phyloP scores from a whole-genome alignment of 92 coral and sea anemone genomes.

The Palythoa grandis region DNA sequence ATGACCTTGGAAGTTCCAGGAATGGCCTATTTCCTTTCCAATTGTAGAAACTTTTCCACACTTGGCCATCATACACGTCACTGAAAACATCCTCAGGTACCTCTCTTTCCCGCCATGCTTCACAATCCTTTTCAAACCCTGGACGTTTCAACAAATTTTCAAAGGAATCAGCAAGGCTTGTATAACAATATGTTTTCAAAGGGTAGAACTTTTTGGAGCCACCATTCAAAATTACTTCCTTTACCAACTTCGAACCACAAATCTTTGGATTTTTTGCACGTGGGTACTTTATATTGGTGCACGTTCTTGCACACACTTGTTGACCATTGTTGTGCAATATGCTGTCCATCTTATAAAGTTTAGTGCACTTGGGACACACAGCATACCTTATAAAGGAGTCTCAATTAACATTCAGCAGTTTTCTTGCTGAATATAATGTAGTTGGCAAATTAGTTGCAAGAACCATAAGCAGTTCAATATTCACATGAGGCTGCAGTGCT shows the following conservation, averaged over 20 bases:
- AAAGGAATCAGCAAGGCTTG: slow-evolving; percentile 31
- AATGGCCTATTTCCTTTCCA: slow-evolving; percentile 51
- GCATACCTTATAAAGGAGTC: slow-evolving; percentile 19
- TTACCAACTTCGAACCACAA: slow-evolving; percentile 53
- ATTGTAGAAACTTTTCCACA: slow-evolving; percentile 55
- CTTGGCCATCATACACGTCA: slow-evolving; percentile 57
- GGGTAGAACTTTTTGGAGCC: slow-evolving; percentile 47
- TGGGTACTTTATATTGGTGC: slow-evolving; percentile 48
- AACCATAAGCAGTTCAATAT: slow-evolving; percentile 24
- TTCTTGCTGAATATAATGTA: slow-evolving; percentile 54
- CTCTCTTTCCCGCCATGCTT: slow-evolving; percentile 44
- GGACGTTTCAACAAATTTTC: slow-evolving; percentile 47
- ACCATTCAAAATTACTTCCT: slow-evolving; percentile 45
- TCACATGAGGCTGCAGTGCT: background rate
- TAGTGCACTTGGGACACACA: slow-evolving; percentile 60
- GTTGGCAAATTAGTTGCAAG: slow-evolving; percentile 53
- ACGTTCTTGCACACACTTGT: slow-evolving; percentile 47
- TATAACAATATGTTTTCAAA: slow-evolving; percentile 39
- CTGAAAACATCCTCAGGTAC: slow-evolving; percentile 46
- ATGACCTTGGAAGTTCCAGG: slow-evolving; percentile 46
- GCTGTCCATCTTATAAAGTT: slow-evolving; percentile 41
- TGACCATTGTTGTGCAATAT: slow-evolving; percentile 34
- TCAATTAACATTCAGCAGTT: slow-evolving; percentile 21
- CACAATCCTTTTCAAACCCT: slow-evolving; percentile 61
- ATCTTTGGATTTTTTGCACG: slow-evolving; percentile 24